Evolutionary conservation across 2,113 vertebrate genomes (phyloP).

Genomic region (Rhabdornis inornatus): DNA sequence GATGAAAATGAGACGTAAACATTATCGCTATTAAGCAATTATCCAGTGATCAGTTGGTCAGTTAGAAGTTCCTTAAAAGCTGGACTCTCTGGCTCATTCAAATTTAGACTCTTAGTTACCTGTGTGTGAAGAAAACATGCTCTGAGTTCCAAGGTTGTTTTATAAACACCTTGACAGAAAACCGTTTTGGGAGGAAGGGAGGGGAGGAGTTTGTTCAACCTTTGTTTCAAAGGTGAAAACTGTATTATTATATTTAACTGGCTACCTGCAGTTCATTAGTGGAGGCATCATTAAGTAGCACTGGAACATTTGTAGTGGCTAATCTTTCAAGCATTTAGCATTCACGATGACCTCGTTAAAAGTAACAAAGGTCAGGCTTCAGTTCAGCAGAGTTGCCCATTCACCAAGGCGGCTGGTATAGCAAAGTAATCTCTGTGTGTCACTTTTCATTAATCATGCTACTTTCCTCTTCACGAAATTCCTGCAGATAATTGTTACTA

Average conservation of each 20-base stretch:
- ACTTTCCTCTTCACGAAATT: conserved; percentile 74
- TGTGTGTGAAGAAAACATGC: background rate
- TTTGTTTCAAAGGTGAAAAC: conserved; percentile 56
- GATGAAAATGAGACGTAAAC: background rate
- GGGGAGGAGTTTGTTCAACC: background rate
- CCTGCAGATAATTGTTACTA: conserved; percentile 80
- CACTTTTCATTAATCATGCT: conserved; percentile 85
- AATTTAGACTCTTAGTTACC: background rate
- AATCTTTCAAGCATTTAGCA: conserved; percentile 66
- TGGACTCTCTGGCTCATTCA: background rate
- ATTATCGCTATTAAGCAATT: background rate
- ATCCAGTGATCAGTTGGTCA: background rate
- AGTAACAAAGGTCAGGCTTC: conserved; percentile 73
- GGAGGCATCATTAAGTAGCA: conserved; percentile 38
- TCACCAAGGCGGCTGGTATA: conserved; percentile 69
- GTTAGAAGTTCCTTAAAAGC: background rate
- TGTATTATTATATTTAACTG: conserved; percentile 59
- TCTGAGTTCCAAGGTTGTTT: background rate
- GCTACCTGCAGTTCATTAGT: conserved; percentile 65
- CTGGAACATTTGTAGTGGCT: conserved; percentile 46
- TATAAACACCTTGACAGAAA: conserved; percentile 17
- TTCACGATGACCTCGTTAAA: conserved; percentile 75
- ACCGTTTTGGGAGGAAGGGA: background rate
- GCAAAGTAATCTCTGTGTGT: conserved; percentile 76
- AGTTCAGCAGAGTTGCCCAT: conserved; percentile 63